These are phyloP conservation scores for Argyra leucocephala DNA, from an alignment of 2,888 invertebrate species.

Conservation along the genomic window DNA sequence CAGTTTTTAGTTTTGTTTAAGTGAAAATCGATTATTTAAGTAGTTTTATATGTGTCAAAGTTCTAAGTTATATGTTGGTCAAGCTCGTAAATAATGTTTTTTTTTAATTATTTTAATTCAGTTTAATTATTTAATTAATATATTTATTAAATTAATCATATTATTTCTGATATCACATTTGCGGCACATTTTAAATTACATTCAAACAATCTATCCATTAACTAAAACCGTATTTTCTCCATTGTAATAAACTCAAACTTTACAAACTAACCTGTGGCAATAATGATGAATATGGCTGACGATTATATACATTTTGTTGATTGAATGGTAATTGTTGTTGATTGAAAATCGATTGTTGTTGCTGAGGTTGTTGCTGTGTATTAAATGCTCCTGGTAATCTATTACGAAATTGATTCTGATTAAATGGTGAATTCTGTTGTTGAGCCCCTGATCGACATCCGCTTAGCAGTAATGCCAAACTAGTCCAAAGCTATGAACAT, in stretches of 20 bases:
- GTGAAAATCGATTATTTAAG: too few species aligned
- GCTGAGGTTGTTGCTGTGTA: neutral
- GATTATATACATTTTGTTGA: constrained; percentile 24
- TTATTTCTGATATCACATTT: too few species aligned
- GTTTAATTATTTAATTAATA: too few species aligned
- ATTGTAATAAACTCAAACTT: neutral
- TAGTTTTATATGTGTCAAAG: too few species aligned
- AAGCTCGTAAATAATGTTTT: too few species aligned
- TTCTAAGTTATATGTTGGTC: neutral
- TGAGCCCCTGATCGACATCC: neutral
- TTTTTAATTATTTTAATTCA: too few species aligned
- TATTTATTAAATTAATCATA: too few species aligned
- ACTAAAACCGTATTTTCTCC: too few species aligned
- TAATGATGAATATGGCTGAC: constrained; percentile 26
- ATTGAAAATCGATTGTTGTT: constrained; percentile 29
- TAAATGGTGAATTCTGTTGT: constrained; percentile 5
- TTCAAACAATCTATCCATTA: too few species aligned
- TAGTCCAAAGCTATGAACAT: neutral
- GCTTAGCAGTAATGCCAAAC: neutral
- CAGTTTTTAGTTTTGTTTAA: too few species aligned
- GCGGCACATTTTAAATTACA: too few species aligned
- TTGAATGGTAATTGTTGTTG: constrained; percentile 29
- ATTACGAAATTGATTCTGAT: constrained; percentile 8
- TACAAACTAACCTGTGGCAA: constrained; percentile 17
- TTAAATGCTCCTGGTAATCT: neutral